Conservation (phyloP, 1,140 invertebrate species). For the Drosophila miranda region DNA sequence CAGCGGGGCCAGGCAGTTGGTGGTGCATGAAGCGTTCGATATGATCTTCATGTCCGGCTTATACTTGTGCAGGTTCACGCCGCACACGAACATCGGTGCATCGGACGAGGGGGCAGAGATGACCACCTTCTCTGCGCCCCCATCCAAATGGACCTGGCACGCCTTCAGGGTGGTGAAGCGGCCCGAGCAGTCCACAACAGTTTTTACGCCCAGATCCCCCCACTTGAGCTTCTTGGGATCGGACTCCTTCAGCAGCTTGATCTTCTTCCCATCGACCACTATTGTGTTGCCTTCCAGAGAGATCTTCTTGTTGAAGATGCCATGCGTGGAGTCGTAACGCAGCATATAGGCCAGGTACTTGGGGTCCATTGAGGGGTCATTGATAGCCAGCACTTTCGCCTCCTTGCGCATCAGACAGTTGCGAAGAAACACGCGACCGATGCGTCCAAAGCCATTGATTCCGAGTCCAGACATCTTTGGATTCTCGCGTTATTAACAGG, state of each 20-base stretch:
- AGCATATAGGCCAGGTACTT: slow-evolving; percentile 99
- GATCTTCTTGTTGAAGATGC: slow-evolving; percentile 92
- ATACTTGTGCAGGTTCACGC: slow-evolving; percentile 97
- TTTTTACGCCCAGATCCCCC: slow-evolving; percentile 93
- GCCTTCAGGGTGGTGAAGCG: slow-evolving; percentile 98
- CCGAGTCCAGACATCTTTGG: slow-evolving; percentile 86
- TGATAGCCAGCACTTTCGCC: slow-evolving; percentile 93
- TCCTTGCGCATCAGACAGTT: slow-evolving; percentile 90
- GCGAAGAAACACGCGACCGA: slow-evolving; percentile 96
- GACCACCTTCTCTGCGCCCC: slow-evolving; percentile 98
- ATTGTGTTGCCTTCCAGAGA: slow-evolving; percentile 89
- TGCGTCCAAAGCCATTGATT: slow-evolving; percentile 98
- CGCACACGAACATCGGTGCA: slow-evolving; percentile 99
- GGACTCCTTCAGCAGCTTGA: slow-evolving; percentile 91
- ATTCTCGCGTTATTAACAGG: not conserved
- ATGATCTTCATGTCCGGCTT: slow-evolving; percentile 91
- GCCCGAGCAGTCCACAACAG: slow-evolving; percentile 98
- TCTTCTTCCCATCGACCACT: slow-evolving; percentile 94
- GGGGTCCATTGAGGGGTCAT: slow-evolving; percentile 96
- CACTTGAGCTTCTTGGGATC: slow-evolving; percentile 96
- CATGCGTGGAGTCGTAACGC: slow-evolving; percentile 99
- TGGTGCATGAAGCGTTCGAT: slow-evolving; percentile 99
- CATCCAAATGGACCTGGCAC: slow-evolving; percentile 91
- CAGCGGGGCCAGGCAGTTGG: slow-evolving; percentile 99
- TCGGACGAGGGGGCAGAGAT: slow-evolving; percentile 99